Percentiles rank a stretch among this genome's conserved stretches.
phyloP scores from a whole-genome alignment of 2,888 invertebrate species.

The Enchytraeus crypticus region DNA sequence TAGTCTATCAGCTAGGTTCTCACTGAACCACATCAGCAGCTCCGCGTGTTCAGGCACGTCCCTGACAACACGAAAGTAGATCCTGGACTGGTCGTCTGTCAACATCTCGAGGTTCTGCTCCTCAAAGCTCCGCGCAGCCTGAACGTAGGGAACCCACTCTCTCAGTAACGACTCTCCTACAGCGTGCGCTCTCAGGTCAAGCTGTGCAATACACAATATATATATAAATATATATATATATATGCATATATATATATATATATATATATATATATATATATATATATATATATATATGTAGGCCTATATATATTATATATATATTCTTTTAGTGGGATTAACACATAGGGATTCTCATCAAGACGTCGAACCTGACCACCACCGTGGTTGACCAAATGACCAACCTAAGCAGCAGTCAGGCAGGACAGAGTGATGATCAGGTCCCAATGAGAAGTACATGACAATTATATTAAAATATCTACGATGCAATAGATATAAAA shows the following conservation, averaged over 20 bases:
- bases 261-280: not conserved
- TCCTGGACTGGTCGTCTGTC: conserved; percentile 35
- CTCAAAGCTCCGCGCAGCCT: conserved; percentile 40
- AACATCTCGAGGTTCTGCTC: conserved; percentile 48
- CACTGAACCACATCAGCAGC: conserved; percentile 47
- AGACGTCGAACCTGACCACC: too few relatives aligned
- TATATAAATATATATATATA: not conserved
- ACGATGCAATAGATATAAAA: too few relatives aligned
- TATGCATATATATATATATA: not conserved
- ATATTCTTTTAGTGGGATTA: too few relatives aligned
- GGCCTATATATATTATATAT: not conserved
- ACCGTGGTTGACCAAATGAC: too few relatives aligned
- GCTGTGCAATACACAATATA: conserved; percentile 7
- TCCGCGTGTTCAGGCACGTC: conserved; percentile 41
- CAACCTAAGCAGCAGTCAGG: too few relatives aligned
- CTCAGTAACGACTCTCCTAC: conserved; percentile 25
- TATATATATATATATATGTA: not conserved
- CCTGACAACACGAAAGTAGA: conserved; percentile 41
- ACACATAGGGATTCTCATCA: too few relatives aligned
- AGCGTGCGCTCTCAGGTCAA: conserved; percentile 24
- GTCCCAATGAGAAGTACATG: too few relatives aligned
- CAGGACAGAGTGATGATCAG: too few relatives aligned
- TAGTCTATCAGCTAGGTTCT: conserved; percentile 38
- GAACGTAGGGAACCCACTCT: conserved; percentile 46
- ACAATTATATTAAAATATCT: too few relatives aligned